A percentile compares a stretch with the other conserved stretches of the same genome.
Evolutionary conservation across 2,888 invertebrate genomes (phyloP).

Genomic region (Tinea pellionella): DNA sequence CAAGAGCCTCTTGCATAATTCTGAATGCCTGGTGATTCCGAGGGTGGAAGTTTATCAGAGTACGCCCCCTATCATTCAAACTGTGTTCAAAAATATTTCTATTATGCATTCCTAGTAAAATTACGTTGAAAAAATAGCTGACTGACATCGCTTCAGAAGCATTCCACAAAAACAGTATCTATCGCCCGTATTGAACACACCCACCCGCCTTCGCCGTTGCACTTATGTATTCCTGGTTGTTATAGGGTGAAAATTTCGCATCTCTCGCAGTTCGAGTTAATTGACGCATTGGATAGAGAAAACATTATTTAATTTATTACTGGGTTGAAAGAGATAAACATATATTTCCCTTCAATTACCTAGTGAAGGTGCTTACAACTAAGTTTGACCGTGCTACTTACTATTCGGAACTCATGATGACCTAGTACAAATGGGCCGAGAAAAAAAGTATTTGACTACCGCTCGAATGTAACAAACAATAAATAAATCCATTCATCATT

Average conservation of each 20-base stretch:
- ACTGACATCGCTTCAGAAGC: background rate
- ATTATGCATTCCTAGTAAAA: background rate
- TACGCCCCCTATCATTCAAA: background rate
- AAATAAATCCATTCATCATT: no score
- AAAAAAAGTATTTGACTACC: no score
- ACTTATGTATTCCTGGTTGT: background rate
- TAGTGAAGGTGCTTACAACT: background rate
- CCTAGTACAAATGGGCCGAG: no score
- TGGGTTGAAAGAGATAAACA: background rate
- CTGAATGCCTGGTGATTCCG: background rate
- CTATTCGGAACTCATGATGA: no score
- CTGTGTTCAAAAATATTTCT: background rate
- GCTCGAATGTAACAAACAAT: no score
- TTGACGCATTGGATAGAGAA: no score
- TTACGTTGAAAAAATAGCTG: background rate
- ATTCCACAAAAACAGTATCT: no score
- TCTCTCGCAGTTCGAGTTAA: background rate
- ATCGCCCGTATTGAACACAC: no score
- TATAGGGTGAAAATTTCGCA: background rate
- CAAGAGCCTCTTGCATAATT: background rate
- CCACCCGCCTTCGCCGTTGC: background rate
- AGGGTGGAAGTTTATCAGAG: slow-evolving; percentile 1
- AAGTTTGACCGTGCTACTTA: no score
- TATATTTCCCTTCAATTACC: background rate
- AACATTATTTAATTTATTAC: background rate